Base-by-base conservation (phyloP, 2,888 invertebrate species). In the Micoletzkya japonica region DNA sequence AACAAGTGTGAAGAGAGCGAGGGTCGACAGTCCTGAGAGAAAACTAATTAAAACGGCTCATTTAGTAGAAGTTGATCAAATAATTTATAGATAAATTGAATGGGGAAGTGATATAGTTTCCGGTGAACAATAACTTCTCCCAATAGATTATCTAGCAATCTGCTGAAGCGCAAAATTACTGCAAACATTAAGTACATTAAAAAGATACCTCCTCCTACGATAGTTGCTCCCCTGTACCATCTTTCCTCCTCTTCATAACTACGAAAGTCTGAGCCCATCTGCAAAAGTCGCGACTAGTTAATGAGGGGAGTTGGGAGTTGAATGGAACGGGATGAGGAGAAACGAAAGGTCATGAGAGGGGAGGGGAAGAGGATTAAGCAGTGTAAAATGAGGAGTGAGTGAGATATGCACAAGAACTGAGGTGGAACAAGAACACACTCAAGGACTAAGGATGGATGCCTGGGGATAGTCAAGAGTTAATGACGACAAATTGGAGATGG, bases 221-320 rank as follows among this genome's bases (percentile, higher is more conserved):
- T 24, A n/a, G 64, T 66, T 2, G 64, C 64, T 2, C 54, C 34
- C 37, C 54, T 30, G 54, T 66, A 66, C 64, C 64, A 66, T 28
- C 64, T 52, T 24, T 66, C 64, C 37, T 66, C 64, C 54, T 66
- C 54, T 26, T 49, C 63, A 36, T n/a, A 50, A 26, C 50, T 50
- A 14, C 6, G 49, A n/a, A 63, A 63, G 24, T 17, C 32, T 1
- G 30, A 26, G 34, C 26, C 49, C n/a, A n/a, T n/a, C n/a, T n/a
- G n/a, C n/a, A n/a, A n/a, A n/a, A n/a, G n/a, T n/a, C n/a, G n/a
- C n/a, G n/a, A n/a, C n/a, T n/a, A n/a, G n/a, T n/a, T n/a, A n/a
- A n/a, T n/a, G n/a, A n/a, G n/a, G n/a, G n/a, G n/a, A n/a, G n/a
- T n/a, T n/a, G n/a, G n/a, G n/a, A n/a, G n/a, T n/a, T n/a, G n/a